A percentile compares a stretch with the other conserved stretches of the same genome.
phyloP scores from a whole-genome alignment of 2,888 invertebrate genomes.

The Esperia sulphurella region DNA sequence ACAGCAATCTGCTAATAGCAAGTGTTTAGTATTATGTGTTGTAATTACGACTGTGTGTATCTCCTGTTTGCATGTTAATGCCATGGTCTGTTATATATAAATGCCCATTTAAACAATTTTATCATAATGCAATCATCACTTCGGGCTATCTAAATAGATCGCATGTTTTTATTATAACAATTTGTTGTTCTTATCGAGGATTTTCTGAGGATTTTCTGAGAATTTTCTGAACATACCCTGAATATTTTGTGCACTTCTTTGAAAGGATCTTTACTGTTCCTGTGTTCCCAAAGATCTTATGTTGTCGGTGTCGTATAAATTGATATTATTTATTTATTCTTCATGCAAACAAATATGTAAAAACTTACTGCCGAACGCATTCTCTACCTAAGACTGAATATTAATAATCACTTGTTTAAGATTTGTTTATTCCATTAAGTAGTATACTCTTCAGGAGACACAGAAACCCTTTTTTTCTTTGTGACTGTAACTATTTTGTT shows the following conservation, averaged over 20 bases:
- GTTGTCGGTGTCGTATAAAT: no score
- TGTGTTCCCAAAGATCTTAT: no score
- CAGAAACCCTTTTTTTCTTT: no score
- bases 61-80: neutral
- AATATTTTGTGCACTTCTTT: neutral
- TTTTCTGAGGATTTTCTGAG: neutral
- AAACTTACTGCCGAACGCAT: no score
- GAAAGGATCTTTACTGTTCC: no score
- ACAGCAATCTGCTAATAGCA: neutral
- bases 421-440: no score
- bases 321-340: no score
- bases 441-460: no score
- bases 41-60: neutral
- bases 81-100: neutral
- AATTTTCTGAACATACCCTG: neutral
- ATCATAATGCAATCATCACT: neutral
- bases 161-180: neutral
- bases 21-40: slow-evolving; percentile 1
- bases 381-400: no score
- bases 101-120: neutral
- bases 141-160: neutral
- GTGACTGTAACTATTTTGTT: no score
- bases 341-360: no score
- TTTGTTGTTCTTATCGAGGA: neutral
- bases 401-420: no score